Percentiles rank a stretch among this genome's conserved stretches.
Conservation (phyloP, 2,113 vertebrate genomes). For the Ctenomys sociabilis region DNA sequence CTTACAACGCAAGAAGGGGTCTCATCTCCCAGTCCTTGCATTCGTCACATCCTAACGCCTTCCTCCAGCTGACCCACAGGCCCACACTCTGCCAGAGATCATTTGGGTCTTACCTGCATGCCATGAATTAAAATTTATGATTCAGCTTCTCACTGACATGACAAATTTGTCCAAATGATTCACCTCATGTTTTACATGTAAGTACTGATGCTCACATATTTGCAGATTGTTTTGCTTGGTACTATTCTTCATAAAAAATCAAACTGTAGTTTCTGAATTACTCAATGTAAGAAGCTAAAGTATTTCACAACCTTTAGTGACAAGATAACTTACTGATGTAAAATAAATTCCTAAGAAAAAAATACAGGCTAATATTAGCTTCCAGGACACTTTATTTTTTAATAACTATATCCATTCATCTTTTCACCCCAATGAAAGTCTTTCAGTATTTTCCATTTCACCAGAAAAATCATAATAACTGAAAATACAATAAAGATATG, state of each 20-base stretch:
- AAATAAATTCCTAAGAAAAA: slow-evolving; percentile 15
- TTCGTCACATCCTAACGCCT: background rate
- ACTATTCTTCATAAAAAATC: slow-evolving; percentile 33
- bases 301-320: background rate
- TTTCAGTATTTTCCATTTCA: background rate
- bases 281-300: slow-evolving; percentile 10
- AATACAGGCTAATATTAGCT: background rate
- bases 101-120: background rate
- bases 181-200: slow-evolving; percentile 25
- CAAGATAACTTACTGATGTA: background rate
- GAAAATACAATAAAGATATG: background rate
- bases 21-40: background rate
- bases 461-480: background rate
- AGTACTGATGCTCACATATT: background rate
- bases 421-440: background rate
- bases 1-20: background rate
- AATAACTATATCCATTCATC: background rate
- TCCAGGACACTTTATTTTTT: slow-evolving; percentile 11
- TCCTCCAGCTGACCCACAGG: background rate
- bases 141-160: slow-evolving; percentile 1
- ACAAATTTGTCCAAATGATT: slow-evolving; percentile 42
- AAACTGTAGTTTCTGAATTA: slow-evolving; percentile 22
- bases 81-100: background rate
- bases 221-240: slow-evolving; percentile 28
- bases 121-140: slow-evolving; percentile 37